phyloP scores from a whole-genome alignment of 2,113 vertebrate genomes.

The Nesoenas mayeri region DNA sequence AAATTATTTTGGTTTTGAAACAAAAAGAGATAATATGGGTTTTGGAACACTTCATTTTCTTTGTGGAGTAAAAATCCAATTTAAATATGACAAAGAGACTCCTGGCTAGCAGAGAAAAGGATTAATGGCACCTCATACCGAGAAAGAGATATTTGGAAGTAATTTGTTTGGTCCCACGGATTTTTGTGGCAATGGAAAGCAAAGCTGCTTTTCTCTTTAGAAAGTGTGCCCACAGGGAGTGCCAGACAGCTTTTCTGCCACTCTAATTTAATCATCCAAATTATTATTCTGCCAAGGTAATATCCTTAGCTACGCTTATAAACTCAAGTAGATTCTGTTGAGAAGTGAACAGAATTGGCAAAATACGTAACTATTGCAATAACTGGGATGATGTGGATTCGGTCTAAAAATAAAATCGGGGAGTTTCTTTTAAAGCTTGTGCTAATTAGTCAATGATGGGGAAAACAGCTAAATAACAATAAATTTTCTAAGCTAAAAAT shows the following conservation, averaged over 20 bases:
- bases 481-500: neutral
- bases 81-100: conserved; percentile 1
- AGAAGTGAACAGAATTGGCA: neutral
- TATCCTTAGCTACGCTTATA: conserved; percentile 40
- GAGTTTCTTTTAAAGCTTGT: neutral
- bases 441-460: neutral
- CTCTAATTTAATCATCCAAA: conserved; percentile 14
- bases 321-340: neutral
- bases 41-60: neutral
- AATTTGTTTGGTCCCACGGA: conserved; percentile 42
- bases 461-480: neutral
- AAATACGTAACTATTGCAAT: neutral
- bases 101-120: conserved; percentile 24
- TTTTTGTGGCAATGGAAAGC: conserved; percentile 26
- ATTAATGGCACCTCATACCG: conserved; percentile 21
- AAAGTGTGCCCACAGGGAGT: neutral
- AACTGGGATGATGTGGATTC: neutral
- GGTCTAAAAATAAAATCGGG: neutral
- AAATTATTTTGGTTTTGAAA: neutral
- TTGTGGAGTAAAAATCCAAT: neutral
- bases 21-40: neutral
- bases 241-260: conserved; percentile 33
- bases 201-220: conserved; percentile 6
- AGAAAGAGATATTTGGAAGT: conserved; percentile 18
- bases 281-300: conserved; percentile 18